Evolutionary conservation across 2,113 vertebrate genomes (phyloP), one percentile per base, ranked within the genome.

Genomic region (Pogonocichla stellata): DNA sequence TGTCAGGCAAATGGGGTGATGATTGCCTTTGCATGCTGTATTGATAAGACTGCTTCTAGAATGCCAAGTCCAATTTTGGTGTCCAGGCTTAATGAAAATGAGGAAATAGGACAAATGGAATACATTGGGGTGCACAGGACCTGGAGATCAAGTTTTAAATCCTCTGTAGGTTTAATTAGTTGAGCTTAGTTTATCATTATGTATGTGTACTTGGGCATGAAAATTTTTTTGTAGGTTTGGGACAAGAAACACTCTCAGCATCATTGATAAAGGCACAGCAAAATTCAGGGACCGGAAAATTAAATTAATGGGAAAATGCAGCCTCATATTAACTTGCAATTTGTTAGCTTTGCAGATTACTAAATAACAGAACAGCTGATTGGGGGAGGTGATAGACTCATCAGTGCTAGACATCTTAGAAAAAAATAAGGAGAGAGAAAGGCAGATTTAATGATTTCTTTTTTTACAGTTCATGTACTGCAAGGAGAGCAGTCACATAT

Each of bases 281-380:
- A 90, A 90, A 82, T 82, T 82, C 80, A 77, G 20, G 45, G 40
- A 65, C 60, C 88, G 72, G 45, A 95, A 95, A 92, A 93, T 90
- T 87, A 94, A 88, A 85, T 82, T 85, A 90, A 79, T 50, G 16
- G 20, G 45, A 23, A 94, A 93, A 85, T 43, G 5, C 53, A 77
- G 51, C 19, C 43, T 91, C 64, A 15, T 78, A 89, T 89, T 91
- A 86, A 66, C 47, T 70, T 89, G 77, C 38, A 64, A 66, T 89
- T 87, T 91, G 29, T 79, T 82, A 29, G 26, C 84, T 89, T 66
- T 91, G 38, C 12, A 5, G 33, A 60, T 90, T 88, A 61, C 66
- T 81, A 82, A 94, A 80, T 80, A 95, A 50, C 22, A 34, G 23
- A 90, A 90, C 74, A 82, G 81, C 40, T 81, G 61, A 94, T 87